Percentiles rank a stretch among this genome's conserved stretches.
phyloP scores from a whole-genome alignment of 1,140 invertebrate species.

The Zaprionus vittiger region DNA sequence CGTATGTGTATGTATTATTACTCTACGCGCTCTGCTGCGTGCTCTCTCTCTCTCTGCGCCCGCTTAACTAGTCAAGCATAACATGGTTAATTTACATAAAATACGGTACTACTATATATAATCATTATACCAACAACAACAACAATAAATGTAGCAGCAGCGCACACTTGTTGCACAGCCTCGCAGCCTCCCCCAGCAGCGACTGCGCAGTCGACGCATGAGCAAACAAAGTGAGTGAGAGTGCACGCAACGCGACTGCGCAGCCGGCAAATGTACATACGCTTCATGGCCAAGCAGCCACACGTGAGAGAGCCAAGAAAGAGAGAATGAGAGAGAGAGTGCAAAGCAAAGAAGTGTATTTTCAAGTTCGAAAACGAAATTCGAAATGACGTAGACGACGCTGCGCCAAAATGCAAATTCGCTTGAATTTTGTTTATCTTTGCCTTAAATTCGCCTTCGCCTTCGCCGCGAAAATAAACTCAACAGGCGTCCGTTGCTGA shows the following conservation, averaged over 20 bases:
- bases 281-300: conserved; percentile 28
- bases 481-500: conserved; percentile 20
- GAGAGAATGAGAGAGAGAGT: conserved; percentile 2
- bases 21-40: conserved; percentile 52
- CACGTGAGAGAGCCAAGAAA: background rate
- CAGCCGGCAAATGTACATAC: conserved; percentile 22
- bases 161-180: conserved; percentile 67
- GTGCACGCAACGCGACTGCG: conserved; percentile 36
- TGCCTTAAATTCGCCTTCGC: conserved; percentile 42
- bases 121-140: conserved; percentile 32
- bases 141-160: conserved; percentile 38
- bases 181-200: conserved; percentile 11
- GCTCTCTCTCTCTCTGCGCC: conserved; percentile 19
- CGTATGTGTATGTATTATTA: conserved; percentile 7
- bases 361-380: conserved; percentile 45
- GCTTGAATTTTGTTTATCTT: conserved; percentile 33
- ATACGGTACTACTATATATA: conserved; percentile 52
- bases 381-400: conserved; percentile 56
- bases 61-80: conserved; percentile 75
- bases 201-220: conserved; percentile 42
- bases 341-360: conserved; percentile 3
- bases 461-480: conserved; percentile 42
- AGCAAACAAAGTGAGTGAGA: conserved; percentile 58
- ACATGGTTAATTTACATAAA: conserved; percentile 75
- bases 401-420: conserved; percentile 45